A percentile compares a stretch with the other conserved stretches of the same genome.
Conservation (phyloP, 2,113 vertebrate species). For the Silurus glanis region DNA sequence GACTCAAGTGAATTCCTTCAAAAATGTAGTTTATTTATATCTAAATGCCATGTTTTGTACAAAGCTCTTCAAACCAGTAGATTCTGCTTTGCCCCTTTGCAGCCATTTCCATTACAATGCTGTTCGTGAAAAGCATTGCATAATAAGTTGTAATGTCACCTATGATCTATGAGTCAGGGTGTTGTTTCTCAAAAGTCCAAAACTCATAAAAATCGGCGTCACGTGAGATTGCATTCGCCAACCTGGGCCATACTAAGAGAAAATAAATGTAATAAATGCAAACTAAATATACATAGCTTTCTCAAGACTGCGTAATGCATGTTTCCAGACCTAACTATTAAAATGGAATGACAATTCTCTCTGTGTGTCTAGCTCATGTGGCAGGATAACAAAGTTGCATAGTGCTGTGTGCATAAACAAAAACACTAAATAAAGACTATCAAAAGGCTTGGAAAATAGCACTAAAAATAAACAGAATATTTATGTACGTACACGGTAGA, state of each 20-base stretch:
- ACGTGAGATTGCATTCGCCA: background rate
- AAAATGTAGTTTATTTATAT: constrained; percentile 36
- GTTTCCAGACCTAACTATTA: constrained; percentile 11
- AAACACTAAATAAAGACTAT: constrained; percentile 2
- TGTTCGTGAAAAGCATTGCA: constrained; percentile 7
- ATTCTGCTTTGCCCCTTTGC: background rate
- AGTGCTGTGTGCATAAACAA: background rate
- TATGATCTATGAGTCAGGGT: constrained; percentile 10
- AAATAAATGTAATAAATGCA: constrained; percentile 25
- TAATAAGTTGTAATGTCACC: constrained; percentile 18
- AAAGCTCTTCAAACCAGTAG: constrained; percentile 11
- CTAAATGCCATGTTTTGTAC: background rate
- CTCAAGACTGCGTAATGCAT: background rate
- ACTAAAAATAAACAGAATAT: constrained; percentile 7
- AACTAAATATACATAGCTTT: background rate
- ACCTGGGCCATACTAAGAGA: constrained; percentile 11
- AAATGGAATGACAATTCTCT: background rate
- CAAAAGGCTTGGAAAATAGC: constrained; percentile 14
- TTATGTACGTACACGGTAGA: constrained; percentile 1
- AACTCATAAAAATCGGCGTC: constrained; percentile 12
- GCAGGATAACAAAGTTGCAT: background rate
- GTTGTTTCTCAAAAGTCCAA: constrained; percentile 13
- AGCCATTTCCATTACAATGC: background rate
- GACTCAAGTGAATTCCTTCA: background rate
- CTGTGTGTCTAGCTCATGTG: constrained; percentile 16